Evolutionary conservation across 92 coral and sea anemone genomes (phyloP), one percentile per base, ranked within the genome.

Genomic region (Galaxea fascicularis): DNA sequence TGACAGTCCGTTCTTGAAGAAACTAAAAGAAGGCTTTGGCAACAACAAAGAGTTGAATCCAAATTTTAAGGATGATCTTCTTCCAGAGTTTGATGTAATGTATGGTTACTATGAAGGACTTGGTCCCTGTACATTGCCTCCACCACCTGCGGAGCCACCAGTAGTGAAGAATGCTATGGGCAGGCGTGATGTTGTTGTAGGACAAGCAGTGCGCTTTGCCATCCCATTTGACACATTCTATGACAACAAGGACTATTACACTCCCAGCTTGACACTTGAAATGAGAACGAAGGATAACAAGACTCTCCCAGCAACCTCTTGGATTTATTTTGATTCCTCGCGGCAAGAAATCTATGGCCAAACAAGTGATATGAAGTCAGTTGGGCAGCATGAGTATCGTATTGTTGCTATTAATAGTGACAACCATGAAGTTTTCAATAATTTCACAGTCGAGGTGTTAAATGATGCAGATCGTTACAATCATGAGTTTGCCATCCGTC

Each of bases 231-330:
- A 90, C 72, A 85, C 90, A 29, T 96, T 96, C 78, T 54, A 70
- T 71, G 98, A 96, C 53, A 52, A 74, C 3, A 93, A 96, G 69
- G 98, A 96, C 22, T 91, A 90, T 13, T 82, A 90, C 53, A 92
- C 98, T n/a, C 87, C 93, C 24, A 92, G 90, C 65, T 76, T 96
- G 35, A 92, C 54, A 13, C 86, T 96, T 16, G 86, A 88, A 45
- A 73, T 96, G 47, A 88, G 89, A 67, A 90, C 89, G 21, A 76
- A 22, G 12, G 66, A 90, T 51, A 90, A 90, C 3, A 53, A 82
- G 25, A 89, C 89, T 28, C 82, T 96, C 1, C 45, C 92, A 30
- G 7, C 87, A 9, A 66, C 81, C 49, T 92, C 94, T 8, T 96
- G 98, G 98, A 83, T 94, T 35, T 80, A 64, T 46, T 88, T 96